Conservation (phyloP, 2,113 vertebrate genomes). For the Cottus gobio region DNA sequence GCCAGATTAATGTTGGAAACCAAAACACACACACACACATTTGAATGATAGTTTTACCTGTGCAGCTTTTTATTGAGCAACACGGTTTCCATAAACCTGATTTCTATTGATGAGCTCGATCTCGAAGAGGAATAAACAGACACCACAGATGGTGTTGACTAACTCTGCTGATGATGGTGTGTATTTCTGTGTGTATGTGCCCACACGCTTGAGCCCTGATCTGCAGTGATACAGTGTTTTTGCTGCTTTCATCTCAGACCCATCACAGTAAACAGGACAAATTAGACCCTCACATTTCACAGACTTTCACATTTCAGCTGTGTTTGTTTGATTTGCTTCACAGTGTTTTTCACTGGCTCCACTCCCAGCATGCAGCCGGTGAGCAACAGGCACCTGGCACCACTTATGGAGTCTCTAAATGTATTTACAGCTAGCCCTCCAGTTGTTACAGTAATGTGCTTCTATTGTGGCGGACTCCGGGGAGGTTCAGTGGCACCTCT, state of each 20-base stretch:
- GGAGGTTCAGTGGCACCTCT: background rate
- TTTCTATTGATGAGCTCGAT: conserved; percentile 36
- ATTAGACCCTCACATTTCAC: conserved; percentile 48
- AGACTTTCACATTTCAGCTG: conserved; percentile 35
- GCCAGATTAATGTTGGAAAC: conserved; percentile 10
- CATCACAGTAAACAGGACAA: conserved; percentile 42
- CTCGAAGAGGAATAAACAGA: conserved; percentile 27
- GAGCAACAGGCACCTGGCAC: conserved; percentile 33
- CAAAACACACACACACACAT: background rate
- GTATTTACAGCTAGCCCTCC: conserved; percentile 23
- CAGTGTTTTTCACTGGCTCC: conserved; percentile 4
- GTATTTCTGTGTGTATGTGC: background rate
- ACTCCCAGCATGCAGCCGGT: background rate
- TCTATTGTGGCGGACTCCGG: background rate
- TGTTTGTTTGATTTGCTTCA: conserved; percentile 34
- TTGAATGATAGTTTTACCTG: conserved; percentile 5
- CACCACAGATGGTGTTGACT: conserved; percentile 44
- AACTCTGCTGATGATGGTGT: conserved; percentile 21
- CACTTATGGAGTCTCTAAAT: conserved; percentile 25
- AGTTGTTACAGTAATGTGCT: background rate
- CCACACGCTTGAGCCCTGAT: background rate
- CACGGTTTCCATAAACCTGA: conserved; percentile 33
- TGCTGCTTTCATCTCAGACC: conserved; percentile 33
- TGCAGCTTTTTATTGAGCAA: conserved; percentile 24
- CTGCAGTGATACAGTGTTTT: conserved; percentile 20